These are phyloP conservation scores for Sebastes melanostomus DNA, from an alignment of 2,797 vertebrate genomes.

Conservation along the genomic window DNA sequence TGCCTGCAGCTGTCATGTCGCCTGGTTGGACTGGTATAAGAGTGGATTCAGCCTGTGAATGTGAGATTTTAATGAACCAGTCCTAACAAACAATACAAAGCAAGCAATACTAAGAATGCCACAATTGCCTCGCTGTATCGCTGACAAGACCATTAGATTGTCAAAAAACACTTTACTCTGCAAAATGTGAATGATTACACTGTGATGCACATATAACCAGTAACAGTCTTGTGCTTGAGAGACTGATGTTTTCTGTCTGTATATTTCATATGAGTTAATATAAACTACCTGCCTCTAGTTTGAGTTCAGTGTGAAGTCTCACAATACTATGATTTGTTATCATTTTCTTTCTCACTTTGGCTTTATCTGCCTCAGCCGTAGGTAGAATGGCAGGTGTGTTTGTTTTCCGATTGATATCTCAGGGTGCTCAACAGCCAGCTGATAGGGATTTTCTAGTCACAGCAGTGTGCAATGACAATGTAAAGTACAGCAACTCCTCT, in stretches of 20 bases:
- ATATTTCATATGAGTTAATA: not conserved
- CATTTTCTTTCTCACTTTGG: not conserved
- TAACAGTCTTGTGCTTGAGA: not conserved
- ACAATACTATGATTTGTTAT: not conserved
- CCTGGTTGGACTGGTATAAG: not conserved
- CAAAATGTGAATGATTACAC: not conserved
- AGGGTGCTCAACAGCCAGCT: not conserved
- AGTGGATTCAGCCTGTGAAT: not conserved
- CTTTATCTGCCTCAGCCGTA: not conserved
- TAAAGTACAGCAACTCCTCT: not conserved
- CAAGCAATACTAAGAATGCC: not conserved
- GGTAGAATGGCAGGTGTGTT: constrained; percentile 19
- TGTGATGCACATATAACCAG: not conserved
- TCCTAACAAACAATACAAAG: not conserved
- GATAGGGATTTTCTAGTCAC: not conserved
- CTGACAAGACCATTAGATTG: not conserved
- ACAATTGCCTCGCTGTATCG: not conserved
- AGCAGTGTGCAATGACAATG: not conserved
- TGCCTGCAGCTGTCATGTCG: not conserved
- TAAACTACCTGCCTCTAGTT: not conserved
- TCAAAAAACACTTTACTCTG: not conserved
- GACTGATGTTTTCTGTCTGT: not conserved
- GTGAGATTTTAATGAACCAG: not conserved
- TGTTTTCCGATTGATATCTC: constrained; percentile 28
- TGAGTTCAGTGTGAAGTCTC: not conserved